Percentiles rank a stretch among this genome's conserved stretches.
phyloP scores from a whole-genome alignment of 2,797 vertebrate species.

The Potorous gilbertii region DNA sequence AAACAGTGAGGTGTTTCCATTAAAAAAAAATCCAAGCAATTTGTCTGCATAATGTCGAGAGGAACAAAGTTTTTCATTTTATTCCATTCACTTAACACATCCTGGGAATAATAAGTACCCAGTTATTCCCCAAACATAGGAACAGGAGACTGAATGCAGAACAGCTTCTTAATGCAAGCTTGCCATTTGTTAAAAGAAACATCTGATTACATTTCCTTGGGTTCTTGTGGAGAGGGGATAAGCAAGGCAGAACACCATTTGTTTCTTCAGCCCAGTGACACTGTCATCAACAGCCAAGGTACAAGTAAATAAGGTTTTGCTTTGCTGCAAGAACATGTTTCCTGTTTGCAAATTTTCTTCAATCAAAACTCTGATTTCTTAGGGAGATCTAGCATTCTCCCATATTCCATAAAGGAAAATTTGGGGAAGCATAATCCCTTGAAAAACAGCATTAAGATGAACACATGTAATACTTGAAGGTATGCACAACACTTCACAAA shows the following conservation, averaged over 20 bases:
- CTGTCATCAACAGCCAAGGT: constrained; percentile 34
- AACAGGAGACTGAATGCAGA: constrained; percentile 62
- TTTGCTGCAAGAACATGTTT: constrained; percentile 50
- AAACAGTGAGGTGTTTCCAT: constrained; percentile 67
- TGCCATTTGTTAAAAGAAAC: constrained; percentile 72
- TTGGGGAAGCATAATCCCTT: not conserved
- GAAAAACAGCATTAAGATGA: not conserved
- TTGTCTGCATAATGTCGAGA: constrained; percentile 59
- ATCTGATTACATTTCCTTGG: constrained; percentile 72
- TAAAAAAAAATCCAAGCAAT: constrained; percentile 60
- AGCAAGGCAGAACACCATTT: constrained; percentile 57
- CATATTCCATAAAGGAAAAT: constrained; percentile 26
- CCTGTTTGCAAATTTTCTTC: constrained; percentile 39
- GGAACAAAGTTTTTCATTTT: constrained; percentile 67
- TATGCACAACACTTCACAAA: not conserved
- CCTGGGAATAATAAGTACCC: constrained; percentile 76
- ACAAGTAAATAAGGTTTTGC: constrained; percentile 69
- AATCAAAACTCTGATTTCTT: not conserved
- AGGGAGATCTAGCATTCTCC: not conserved
- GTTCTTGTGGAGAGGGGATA: constrained; percentile 28
- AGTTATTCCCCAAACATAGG: constrained; percentile 57
- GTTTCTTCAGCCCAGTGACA: constrained; percentile 57
- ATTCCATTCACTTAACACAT: constrained; percentile 70
- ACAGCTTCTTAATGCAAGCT: constrained; percentile 62
- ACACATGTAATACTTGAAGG: not conserved